phyloP scores from a whole-genome alignment of 2,113 vertebrate genomes.

The human region GRCh38 chr12:23408001-23408500 shows the following conservation, averaged over 20 bases:
- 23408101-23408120: not conserved
- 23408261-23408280: not conserved
- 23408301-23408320: not conserved
- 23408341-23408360: not conserved
- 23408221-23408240: not conserved
- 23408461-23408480: not conserved
- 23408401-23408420: no score
- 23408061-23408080: not conserved
- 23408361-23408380: not conserved
- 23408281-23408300: slow-evolving; percentile 5
- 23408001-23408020: not conserved
- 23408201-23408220: not conserved
- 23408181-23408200: not conserved
- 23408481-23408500: not conserved
- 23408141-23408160: not conserved
- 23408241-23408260: slow-evolving; percentile 9
- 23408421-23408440: no score
- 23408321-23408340: slow-evolving; percentile 8
- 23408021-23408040: not conserved
- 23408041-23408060: slow-evolving; percentile 26
- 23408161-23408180: not conserved
- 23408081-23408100: not conserved
- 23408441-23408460: no score
- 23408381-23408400: not conserved
- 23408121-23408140: not conserved